Base-by-base conservation (phyloP, 2,888 invertebrate genomes). In the Macropis europaea region DNA sequence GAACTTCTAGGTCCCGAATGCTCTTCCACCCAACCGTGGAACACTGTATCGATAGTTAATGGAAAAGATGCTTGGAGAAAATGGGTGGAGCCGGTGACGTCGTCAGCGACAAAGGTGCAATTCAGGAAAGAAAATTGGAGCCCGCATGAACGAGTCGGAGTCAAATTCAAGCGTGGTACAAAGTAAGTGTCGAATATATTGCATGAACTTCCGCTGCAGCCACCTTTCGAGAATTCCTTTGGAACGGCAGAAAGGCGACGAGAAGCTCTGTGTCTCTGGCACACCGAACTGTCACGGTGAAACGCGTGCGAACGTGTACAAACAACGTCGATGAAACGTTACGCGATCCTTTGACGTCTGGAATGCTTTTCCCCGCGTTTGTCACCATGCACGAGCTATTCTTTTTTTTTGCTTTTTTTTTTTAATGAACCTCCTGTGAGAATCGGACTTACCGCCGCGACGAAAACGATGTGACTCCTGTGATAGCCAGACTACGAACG, bases 131-230 rank as follows among this genome's bases (percentile, higher is more conserved):
- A 63, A 71, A 77, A 77, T 77, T 59, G 74, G 60, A 60, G 26
- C 56, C 67, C 43, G 48, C 45, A 36, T 50, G n/a, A n/a, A 48
- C 28, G 42, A 19, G 7, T 13, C 17, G 26, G 56, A 62, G 66
- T 69, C 66, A 62, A 75, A 69, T 61, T 75, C 64, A 45, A 13
- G 2, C 62, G 2, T 19, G 48, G 42, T 26, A 66, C 77, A 77
- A 75, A 77, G 69, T 63, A 52, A 75, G 66, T 64, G 56, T 66
- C 56, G 50, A 57, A 50, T 77, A 69, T 72, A 75, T 77, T 75
- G 77, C 68, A 52, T 17, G 62, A 77, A 48, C n/a, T 42, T 62
- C 40, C 62, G 48, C 60, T 30, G n/a, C 47, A 17, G 45, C 64
- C 36, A 43, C 47, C 56, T 61, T 69, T 60, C 50, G 52, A 66